A percentile compares a stretch with the other conserved stretches of the same genome.
phyloP scores from a whole-genome alignment of 2,113 vertebrate species.

The Lathamus discolor region DNA sequence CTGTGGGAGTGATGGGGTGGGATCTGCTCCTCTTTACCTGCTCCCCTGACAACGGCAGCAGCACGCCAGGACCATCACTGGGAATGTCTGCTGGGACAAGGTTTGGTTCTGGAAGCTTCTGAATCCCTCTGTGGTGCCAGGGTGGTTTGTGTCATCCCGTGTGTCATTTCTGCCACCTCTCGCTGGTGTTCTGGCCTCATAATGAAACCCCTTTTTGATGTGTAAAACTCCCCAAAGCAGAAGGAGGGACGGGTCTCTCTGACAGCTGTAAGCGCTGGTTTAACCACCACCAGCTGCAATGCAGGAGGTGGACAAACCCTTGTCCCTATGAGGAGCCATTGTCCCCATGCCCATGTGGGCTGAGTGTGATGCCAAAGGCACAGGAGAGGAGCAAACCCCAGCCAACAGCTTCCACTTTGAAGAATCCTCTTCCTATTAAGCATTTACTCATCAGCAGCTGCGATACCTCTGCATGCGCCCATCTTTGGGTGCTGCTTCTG shows the following conservation, averaged over 20 bases:
- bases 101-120: neutral
- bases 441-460: neutral
- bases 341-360: fast-evolving
- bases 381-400: neutral
- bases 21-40: fast-evolving
- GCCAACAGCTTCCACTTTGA: fast-evolving
- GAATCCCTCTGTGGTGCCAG: fast-evolving
- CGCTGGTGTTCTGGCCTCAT: neutral
- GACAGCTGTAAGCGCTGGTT: neutral
- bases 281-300: neutral
- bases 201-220: neutral
- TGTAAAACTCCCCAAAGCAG: neutral
- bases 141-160: neutral
- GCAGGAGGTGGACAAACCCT: neutral
- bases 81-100: neutral
- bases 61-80: fast-evolving
- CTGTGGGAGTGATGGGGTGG: fast-evolving
- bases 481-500: neutral
- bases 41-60: neutral
- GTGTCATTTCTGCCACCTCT: neutral
- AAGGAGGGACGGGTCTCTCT: neutral
- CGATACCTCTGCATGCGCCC: fast-evolving
- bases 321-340: neutral
- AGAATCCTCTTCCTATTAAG: neutral
- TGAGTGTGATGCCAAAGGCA: neutral